phyloP scores from a whole-genome alignment of 2,888 invertebrate species.

The Drosophila mettleri region DNA sequence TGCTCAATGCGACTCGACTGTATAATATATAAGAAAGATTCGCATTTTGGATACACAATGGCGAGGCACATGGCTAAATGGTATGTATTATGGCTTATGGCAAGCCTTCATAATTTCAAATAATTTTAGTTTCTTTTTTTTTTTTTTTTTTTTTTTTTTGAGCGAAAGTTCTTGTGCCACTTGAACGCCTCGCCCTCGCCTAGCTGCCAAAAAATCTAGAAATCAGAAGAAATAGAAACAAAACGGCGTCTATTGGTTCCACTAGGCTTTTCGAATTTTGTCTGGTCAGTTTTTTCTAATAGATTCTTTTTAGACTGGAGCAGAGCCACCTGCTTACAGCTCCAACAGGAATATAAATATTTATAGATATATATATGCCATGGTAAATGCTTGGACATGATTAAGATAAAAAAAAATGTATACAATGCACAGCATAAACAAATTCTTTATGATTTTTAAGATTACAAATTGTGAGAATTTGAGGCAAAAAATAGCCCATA shows the following conservation, averaged over 20 bases:
- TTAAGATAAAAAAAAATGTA: constrained; percentile 32
- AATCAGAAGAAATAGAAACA: constrained; percentile 16
- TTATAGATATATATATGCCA: background rate
- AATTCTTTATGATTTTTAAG: constrained; percentile 5
- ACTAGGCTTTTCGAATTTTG: background rate
- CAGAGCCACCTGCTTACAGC: constrained; percentile 29
- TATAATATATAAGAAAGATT: constrained; percentile 20
- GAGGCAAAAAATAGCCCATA: background rate
- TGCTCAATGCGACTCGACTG: constrained; percentile 9
- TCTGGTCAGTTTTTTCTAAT: constrained; percentile 16
- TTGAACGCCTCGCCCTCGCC: constrained; percentile 56
- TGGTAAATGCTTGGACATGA: constrained; percentile 22
- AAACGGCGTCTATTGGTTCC: constrained; percentile 16
- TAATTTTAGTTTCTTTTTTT: constrained; percentile 42
- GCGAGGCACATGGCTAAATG: constrained; percentile 50
- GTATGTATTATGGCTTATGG: constrained; percentile 45
- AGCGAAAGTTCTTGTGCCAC: constrained; percentile 51
- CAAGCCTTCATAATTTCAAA: constrained; percentile 62
- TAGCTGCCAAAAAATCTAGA: constrained; percentile 47
- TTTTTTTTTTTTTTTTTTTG: constrained; percentile 10
- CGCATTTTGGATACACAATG: constrained; percentile 35
- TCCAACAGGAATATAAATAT: constrained; percentile 12
- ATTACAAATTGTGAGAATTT: background rate
- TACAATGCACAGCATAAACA: constrained; percentile 1
- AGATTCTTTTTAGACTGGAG: constrained; percentile 27